phyloP scores from a whole-genome alignment of 2,797 vertebrate genomes.

The Chiroxiphia lanceolata region DNA sequence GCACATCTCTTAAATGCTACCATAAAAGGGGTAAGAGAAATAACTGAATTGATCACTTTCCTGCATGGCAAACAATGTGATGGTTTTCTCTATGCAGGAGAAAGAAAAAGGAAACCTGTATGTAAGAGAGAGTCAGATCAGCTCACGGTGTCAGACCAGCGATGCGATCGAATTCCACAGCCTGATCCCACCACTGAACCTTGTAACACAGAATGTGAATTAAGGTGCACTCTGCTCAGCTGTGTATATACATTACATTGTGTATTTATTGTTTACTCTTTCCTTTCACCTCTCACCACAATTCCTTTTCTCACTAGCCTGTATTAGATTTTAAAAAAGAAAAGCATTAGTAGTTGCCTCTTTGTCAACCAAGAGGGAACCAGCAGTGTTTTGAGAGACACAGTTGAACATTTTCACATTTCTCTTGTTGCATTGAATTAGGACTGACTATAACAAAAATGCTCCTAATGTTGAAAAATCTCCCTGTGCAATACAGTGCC shows the following conservation, averaged over 20 bases:
- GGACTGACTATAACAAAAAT: neutral
- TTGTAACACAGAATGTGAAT: slow-evolving; percentile 93
- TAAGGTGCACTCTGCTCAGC: slow-evolving; percentile 81
- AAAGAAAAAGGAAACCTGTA: slow-evolving; percentile 87
- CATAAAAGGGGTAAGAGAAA: neutral
- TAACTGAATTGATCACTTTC: neutral
- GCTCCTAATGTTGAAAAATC: neutral
- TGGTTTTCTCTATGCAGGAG: slow-evolving; percentile 77
- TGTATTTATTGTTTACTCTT: neutral
- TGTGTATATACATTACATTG: neutral
- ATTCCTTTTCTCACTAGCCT: neutral
- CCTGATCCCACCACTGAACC: slow-evolving; percentile 85
- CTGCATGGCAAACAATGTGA: neutral
- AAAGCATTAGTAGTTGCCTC: neutral
- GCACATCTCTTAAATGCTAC: neutral
- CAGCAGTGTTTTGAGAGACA: neutral
- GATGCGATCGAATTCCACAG: slow-evolving; percentile 85
- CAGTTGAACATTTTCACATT: neutral
- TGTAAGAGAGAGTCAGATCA: slow-evolving; percentile 93
- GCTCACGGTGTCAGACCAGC: slow-evolving; percentile 93
- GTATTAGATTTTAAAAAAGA: neutral
- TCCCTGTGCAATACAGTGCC: neutral
- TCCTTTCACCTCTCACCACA: neutral
- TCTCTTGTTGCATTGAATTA: neutral
- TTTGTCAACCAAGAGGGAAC: neutral